Base-by-base conservation (phyloP, 2,797 vertebrate genomes). In the Serranus cabrilla region DNA sequence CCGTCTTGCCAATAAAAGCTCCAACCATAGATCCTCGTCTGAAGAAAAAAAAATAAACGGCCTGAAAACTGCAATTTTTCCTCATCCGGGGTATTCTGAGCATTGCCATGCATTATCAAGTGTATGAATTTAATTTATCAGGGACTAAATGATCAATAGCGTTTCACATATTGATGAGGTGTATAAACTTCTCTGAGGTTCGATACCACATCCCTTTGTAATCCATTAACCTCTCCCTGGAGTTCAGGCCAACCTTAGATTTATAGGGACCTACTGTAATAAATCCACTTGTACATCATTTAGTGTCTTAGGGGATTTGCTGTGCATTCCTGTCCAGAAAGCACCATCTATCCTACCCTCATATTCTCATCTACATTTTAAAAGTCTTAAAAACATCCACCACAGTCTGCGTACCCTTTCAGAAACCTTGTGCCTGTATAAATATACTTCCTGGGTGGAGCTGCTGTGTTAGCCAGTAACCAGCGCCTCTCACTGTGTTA, bases 201-300 rank as follows among this genome's bases (percentile, higher is more conserved):
- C 95, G 78, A 96, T 96, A 94, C 91, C 88, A 91, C 94, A 95
- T 95, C 94, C 94, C 94, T 95, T 96, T 95, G 94, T 96, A 95
- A 96, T 96, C 95, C 95, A 96, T 96, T 95, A 95, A 95, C 95
- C 94, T 96, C 94, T 95, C 95, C 94, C 94, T 88, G 91, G 95
- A 96, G 95, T 95, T 95, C 93, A 95, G 91, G 88, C 94, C 93
- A 91, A 91, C 93, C 94, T 93, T 92, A 95, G 94, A 96, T 96
- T 96, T 96, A 96, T 96, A 93, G 91, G 80, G 90, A 92, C 91
- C 91, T 89, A 82, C 92, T 91, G 93, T 96, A 94, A 95, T 96
- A 95, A 96, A 96, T 96, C 94, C 90, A 92, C 94, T 93, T 95
- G 93, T 95, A 94, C 95, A 95, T 96, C 95, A 95, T 95, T 95